These are phyloP conservation scores for Perodicticus potto DNA, from an alignment of 2,797 vertebrate species.

Conservation along the genomic window DNA sequence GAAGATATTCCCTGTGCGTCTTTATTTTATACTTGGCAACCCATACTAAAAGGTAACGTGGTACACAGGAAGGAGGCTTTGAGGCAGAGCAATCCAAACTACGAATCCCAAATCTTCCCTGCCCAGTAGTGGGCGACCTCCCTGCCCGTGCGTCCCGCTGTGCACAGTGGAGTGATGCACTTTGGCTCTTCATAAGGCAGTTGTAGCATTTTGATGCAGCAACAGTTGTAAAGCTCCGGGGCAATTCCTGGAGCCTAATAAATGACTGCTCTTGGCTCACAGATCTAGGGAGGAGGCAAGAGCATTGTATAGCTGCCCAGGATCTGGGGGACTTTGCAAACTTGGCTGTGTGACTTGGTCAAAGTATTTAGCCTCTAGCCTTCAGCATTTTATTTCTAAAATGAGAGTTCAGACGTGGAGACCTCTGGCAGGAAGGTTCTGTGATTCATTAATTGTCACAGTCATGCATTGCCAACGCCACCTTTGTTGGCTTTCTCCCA, in stretches of 20 bases:
- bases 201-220: neutral
- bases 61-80: neutral
- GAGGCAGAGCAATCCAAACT: neutral
- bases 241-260: neutral
- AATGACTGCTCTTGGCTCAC: neutral
- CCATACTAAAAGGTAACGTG: neutral
- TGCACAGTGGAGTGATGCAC: neutral
- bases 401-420: neutral
- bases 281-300: neutral
- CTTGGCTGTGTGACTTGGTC: neutral
- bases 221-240: neutral
- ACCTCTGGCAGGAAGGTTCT: neutral
- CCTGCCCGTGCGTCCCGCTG: neutral
- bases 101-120: neutral
- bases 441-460: neutral
- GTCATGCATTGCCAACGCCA: neutral
- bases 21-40: neutral
- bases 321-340: neutral
- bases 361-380: neutral
- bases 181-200: neutral
- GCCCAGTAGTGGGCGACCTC: neutral
- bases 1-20: neutral
- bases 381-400: slow-evolving; percentile 17
- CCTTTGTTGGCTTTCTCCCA: neutral
- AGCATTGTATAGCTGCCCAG: neutral